Percentiles rank a stretch among this genome's conserved stretches.
phyloP scores from a whole-genome alignment of 1,140 invertebrate genomes.

The Arctopsyche grandis region DNA sequence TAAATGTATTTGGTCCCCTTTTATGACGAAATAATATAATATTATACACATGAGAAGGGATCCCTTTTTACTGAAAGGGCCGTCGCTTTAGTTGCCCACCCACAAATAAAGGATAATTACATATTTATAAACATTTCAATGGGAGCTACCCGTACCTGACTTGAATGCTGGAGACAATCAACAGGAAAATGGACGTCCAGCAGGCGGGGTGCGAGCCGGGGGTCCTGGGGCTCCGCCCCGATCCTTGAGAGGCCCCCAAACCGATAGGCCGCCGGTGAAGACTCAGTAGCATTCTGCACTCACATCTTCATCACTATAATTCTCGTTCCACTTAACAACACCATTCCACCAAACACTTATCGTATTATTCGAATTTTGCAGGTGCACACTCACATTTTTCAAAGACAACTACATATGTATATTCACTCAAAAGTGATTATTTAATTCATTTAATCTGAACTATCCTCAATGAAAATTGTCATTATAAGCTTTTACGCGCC shows the following conservation, averaged over 20 bases:
- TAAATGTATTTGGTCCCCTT: background rate
- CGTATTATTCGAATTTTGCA: background rate
- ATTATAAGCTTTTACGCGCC: too few species aligned
- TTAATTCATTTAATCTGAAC: too few species aligned
- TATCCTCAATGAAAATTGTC: too few species aligned
- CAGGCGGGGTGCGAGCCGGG: constrained; percentile 3
- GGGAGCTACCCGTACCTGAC: constrained; percentile 33
- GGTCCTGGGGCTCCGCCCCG: constrained; percentile 37
- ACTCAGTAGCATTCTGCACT: constrained; percentile 46
- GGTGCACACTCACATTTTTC: too few species aligned
- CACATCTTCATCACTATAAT: constrained; percentile 41
- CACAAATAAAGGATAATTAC: constrained; percentile 37
- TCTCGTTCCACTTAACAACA: constrained; percentile 18
- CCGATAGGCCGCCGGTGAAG: constrained; percentile 38
- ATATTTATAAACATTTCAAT: constrained; percentile 34
- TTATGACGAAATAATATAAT: background rate
- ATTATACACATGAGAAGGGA: background rate
- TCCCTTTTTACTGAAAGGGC: constrained; percentile 24
- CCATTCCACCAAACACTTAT: constrained; percentile 22
- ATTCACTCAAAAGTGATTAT: too few species aligned
- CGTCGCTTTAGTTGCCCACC: constrained; percentile 28
- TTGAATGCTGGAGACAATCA: constrained; percentile 38
- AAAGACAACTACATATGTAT: too few species aligned
- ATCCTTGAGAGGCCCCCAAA: constrained; percentile 37
- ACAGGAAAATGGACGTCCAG: constrained; percentile 36